Evolutionary conservation across 2,888 invertebrate genomes (phyloP).

Genomic region (Chelonus formosanus): DNA sequence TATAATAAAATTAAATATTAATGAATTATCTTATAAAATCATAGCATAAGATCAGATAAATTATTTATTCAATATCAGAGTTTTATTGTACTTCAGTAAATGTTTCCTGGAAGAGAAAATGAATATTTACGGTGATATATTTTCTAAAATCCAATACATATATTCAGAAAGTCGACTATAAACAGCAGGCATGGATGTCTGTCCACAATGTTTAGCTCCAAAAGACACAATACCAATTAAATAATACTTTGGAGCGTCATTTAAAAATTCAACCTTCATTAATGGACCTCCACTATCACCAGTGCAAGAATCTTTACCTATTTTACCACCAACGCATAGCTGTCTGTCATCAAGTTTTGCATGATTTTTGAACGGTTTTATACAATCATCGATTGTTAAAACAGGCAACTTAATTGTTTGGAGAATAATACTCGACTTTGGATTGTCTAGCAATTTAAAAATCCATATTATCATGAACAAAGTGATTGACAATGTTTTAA

Average conservation of each 20-base stretch:
- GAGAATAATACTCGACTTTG: conserved; percentile 55
- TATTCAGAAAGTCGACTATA: conserved; percentile 74
- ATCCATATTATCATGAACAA: background rate
- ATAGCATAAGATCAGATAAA: no score
- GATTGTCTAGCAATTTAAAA: conserved; percentile 40
- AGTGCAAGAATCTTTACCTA: conserved; percentile 70
- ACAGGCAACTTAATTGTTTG: conserved; percentile 65
- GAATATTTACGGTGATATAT: conserved; percentile 36
- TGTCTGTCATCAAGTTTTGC: conserved; percentile 58
- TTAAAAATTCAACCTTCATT: conserved; percentile 63
- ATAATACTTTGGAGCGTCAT: conserved; percentile 68
- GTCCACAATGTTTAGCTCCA: conserved; percentile 69
- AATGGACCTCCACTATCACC: conserved; percentile 74
- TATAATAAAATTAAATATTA: no score
- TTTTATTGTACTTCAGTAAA: no score
- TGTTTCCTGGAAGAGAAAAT: no score
- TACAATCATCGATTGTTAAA: conserved; percentile 58
- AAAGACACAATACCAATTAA: conserved; percentile 73
- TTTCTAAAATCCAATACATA: conserved; percentile 73
- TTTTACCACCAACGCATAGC: conserved; percentile 70
- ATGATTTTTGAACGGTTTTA: conserved; percentile 38
- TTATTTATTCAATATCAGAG: no score
- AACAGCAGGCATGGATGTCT: conserved; percentile 73
- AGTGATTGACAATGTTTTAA: background rate
- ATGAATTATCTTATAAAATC: no score